phyloP scores from a whole-genome alignment of 2,888 invertebrate species.

The Eristalis arbustorum region DNA sequence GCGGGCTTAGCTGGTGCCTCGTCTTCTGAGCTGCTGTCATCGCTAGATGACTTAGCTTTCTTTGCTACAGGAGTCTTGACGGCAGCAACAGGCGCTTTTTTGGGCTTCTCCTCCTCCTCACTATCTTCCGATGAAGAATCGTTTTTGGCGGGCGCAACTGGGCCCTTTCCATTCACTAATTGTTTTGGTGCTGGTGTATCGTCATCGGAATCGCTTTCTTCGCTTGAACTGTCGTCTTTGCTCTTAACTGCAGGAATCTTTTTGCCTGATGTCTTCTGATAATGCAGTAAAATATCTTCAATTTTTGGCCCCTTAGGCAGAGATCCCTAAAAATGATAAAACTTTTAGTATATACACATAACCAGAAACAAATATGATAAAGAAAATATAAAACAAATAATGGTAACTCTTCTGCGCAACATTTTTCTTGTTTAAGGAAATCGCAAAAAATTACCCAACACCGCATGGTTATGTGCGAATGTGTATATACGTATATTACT shows the following conservation, averaged over 20 bases:
- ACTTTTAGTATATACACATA: neutral
- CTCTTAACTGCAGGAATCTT: conserved; percentile 78
- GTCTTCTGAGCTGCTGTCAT: conserved; percentile 78
- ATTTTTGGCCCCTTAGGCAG: conserved; percentile 85
- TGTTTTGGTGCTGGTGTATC: conserved; percentile 64
- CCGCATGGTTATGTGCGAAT: conserved; percentile 19
- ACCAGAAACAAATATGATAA: neutral
- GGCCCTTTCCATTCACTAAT: conserved; percentile 59
- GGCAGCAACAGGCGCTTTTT: conserved; percentile 58
- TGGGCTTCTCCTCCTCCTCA: conserved; percentile 74
- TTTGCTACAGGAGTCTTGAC: conserved; percentile 55
- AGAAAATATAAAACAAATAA: neutral
- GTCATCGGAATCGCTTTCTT: conserved; percentile 77
- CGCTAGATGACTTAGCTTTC: conserved; percentile 59
- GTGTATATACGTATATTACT: conserved; percentile 78
- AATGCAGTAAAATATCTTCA: conserved; percentile 83
- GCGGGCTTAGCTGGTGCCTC: conserved; percentile 71
- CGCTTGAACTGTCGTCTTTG: conserved; percentile 75
- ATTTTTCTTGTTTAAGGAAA: neutral
- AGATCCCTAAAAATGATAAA: conserved; percentile 81
- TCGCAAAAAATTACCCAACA: neutral
- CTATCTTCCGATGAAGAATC: conserved; percentile 75
- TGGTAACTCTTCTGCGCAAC: neutral
- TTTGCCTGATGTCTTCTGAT: conserved; percentile 81
- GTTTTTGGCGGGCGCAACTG: conserved; percentile 46